Conservation (phyloP, 2,888 invertebrate species). For the Glaucopsyche alexis region DNA sequence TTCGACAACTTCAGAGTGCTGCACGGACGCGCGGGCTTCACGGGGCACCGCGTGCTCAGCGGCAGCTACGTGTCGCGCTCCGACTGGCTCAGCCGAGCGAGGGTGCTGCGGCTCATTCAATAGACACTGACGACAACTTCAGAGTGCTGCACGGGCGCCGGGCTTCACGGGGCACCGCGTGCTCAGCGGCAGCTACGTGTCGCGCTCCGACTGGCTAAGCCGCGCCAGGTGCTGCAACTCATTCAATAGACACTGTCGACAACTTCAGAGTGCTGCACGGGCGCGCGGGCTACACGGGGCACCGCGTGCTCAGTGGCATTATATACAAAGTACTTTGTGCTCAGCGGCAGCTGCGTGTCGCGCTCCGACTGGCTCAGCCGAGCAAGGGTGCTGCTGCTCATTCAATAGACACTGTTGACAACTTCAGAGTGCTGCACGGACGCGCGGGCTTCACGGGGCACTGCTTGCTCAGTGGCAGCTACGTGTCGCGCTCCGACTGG, state of each 20-base stretch:
- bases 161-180: conserved; percentile 83
- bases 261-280: conserved; percentile 76
- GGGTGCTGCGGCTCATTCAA: conserved; percentile 64
- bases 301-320: conserved; percentile 69
- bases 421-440: not conserved
- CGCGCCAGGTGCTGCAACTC: conserved; percentile 76
- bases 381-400: conserved; percentile 73
- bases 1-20: conserved; percentile 90
- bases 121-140: not conserved
- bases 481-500: conserved; percentile 86
- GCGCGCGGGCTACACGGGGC: conserved; percentile 83
- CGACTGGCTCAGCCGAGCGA: conserved; percentile 83
- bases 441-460: conserved; percentile 81
- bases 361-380: conserved; percentile 84
- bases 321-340: too few relatives aligned
- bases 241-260: conserved; percentile 44
- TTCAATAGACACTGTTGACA: conserved; percentile 39
- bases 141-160: not conserved
- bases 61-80: conserved; percentile 87
- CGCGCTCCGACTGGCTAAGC: conserved; percentile 84
- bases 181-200: conserved; percentile 86
- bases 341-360: conserved; percentile 86
- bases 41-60: conserved; percentile 82
- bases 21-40: conserved; percentile 86
- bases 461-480: conserved; percentile 85